These are phyloP conservation scores for Bombycilla garrulus DNA, from an alignment of 2,113 vertebrate species.

Conservation along the genomic window DNA sequence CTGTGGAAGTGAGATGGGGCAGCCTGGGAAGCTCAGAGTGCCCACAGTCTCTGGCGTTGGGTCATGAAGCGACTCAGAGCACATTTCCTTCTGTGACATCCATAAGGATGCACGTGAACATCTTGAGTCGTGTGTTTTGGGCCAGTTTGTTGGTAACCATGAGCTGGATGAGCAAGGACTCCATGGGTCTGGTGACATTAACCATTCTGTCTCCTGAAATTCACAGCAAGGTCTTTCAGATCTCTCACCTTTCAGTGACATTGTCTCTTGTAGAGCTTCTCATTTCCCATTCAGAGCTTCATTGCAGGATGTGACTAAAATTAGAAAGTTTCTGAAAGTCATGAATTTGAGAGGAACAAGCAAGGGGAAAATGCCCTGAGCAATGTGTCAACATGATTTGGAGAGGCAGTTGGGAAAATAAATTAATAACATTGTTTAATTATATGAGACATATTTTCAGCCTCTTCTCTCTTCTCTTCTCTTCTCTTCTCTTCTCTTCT, in stretches of 20 bases:
- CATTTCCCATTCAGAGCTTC: background rate
- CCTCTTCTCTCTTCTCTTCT: background rate
- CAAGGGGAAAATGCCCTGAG: background rate
- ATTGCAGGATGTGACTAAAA: background rate
- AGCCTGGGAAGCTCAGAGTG: background rate
- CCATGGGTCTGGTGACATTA: background rate
- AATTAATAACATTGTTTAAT: background rate
- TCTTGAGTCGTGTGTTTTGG: background rate
- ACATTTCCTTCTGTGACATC: background rate
- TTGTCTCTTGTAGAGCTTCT: background rate
- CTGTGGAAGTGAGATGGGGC: background rate
- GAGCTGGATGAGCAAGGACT: background rate
- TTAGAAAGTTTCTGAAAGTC: constrained; percentile 6
- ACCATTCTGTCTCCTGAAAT: background rate
- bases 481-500: too few species aligned
- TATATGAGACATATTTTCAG: background rate
- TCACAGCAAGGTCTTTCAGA: background rate
- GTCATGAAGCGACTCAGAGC: background rate
- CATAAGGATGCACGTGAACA: background rate
- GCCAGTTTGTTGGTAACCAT: background rate
- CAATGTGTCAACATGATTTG: background rate
- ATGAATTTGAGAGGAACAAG: background rate
- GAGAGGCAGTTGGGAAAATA: background rate
- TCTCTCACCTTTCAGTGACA: background rate
- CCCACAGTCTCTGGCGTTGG: accelerated